Percentiles rank a stretch among this genome's conserved stretches.
Evolutionary conservation across 2,113 vertebrate species (phyloP).

Genomic region (Arizona elegans): DNA sequence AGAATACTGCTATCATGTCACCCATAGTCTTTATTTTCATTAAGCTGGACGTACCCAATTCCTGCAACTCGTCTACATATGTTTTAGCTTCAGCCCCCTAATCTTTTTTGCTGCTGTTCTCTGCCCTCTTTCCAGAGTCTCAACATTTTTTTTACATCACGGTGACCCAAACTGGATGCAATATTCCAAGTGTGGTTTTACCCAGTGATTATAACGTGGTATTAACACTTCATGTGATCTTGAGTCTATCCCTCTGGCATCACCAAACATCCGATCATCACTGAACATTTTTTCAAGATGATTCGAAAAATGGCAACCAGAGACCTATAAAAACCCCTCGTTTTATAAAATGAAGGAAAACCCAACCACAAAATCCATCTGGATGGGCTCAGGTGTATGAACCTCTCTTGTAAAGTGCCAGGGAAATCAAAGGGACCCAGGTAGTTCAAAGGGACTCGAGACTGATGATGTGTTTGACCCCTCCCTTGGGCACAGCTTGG

Average conservation of each 20-base stretch:
- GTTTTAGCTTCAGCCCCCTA: neutral
- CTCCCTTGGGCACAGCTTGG: too few species aligned
- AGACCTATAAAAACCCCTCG: neutral
- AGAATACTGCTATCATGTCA: neutral
- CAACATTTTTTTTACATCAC: neutral
- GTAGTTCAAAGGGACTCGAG: neutral
- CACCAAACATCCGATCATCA: neutral
- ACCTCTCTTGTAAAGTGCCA: neutral
- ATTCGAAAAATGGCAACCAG: neutral
- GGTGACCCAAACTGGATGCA: neutral
- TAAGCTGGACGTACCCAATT: neutral
- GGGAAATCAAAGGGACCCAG: neutral
- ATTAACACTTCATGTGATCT: neutral
- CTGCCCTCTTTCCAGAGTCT: neutral
- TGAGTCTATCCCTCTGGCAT: neutral
- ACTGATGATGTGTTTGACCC: too few species aligned
- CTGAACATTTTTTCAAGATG: neutral
- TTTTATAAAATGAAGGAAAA: neutral
- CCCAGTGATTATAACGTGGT: too few species aligned
- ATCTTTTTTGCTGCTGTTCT: neutral
- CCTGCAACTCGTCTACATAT: neutral
- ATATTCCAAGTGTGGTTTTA: neutral
- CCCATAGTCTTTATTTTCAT: neutral
- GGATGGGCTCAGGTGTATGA: neutral
- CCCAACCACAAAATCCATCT: neutral